These are phyloP conservation scores for Folsomia candida DNA, from an alignment of 2,888 invertebrate genomes.

Conservation along the genomic window DNA sequence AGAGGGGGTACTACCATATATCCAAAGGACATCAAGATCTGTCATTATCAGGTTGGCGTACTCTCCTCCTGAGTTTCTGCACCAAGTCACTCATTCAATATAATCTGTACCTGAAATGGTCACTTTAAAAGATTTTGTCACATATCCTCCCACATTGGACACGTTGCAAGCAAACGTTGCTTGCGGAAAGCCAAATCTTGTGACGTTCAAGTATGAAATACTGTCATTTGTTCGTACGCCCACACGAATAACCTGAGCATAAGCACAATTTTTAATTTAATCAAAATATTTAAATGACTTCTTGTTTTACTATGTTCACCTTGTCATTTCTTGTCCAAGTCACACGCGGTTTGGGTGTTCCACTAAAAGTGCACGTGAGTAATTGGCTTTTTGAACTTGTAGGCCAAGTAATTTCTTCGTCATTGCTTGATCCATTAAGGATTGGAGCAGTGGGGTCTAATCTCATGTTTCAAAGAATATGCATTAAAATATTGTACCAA, in stretches of 20 bases:
- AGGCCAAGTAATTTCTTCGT: background rate
- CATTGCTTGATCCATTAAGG: background rate
- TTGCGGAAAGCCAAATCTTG: background rate
- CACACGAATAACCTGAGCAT: background rate
- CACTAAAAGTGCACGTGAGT: background rate
- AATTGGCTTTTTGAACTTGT: background rate
- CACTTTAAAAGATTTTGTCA: background rate
- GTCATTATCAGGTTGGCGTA: too few species aligned
- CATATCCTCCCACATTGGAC: background rate
- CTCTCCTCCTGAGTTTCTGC: too few species aligned
- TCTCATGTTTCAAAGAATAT: slow-evolving; percentile 32
- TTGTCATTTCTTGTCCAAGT: slow-evolving; percentile 28
- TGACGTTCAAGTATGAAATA: background rate
- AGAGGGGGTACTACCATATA: too few species aligned
- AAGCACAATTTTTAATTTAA: background rate
- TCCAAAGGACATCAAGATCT: too few species aligned
- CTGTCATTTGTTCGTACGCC: background rate
- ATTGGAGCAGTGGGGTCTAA: background rate
- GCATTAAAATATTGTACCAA: slow-evolving; percentile 32
- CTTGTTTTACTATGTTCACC: slow-evolving; percentile 16
- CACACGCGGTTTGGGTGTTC: background rate
- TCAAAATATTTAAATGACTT: background rate
- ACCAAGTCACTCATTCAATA: background rate
- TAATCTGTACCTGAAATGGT: background rate
- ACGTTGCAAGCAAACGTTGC: background rate